Conservation (phyloP, 2,888 invertebrate genomes). For the Serrognathus titanus region DNA sequence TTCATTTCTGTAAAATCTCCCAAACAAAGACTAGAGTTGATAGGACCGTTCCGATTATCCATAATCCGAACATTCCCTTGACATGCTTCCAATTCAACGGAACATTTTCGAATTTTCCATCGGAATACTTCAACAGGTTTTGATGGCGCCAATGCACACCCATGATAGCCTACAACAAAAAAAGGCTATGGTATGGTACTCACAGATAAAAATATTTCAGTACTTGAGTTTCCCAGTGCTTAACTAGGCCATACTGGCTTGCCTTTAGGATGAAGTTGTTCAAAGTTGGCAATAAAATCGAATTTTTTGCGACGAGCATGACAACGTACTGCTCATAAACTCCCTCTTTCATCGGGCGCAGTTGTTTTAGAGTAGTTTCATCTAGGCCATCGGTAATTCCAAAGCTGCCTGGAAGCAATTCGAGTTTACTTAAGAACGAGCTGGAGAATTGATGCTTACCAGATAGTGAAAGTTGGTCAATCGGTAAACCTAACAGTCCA, state of each 20-base stretch:
- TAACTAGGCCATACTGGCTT: background rate
- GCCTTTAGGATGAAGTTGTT: background rate
- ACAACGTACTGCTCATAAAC: background rate
- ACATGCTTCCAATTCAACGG: background rate
- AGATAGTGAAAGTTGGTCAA: no score
- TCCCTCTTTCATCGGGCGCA: background rate
- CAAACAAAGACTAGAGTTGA: background rate
- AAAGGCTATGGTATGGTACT: no score
- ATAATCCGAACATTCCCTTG: background rate
- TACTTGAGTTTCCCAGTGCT: conserved; percentile 6
- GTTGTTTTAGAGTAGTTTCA: background rate
- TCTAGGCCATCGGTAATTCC: background rate
- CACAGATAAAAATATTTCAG: background rate
- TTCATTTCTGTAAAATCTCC: background rate
- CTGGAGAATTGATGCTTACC: no score
- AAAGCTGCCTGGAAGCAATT: background rate
- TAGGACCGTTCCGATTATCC: background rate
- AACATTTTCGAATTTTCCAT: background rate
- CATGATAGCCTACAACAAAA: no score
- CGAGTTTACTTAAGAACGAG: background rate
- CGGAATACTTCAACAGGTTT: conserved; percentile 1
- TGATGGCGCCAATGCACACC: background rate
- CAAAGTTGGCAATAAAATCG: background rate
- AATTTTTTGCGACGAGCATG: conserved; percentile 1
- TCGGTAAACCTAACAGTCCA: no score